Conservation (phyloP, 2,113 vertebrate species). For the Apodemus speciosus region DNA sequence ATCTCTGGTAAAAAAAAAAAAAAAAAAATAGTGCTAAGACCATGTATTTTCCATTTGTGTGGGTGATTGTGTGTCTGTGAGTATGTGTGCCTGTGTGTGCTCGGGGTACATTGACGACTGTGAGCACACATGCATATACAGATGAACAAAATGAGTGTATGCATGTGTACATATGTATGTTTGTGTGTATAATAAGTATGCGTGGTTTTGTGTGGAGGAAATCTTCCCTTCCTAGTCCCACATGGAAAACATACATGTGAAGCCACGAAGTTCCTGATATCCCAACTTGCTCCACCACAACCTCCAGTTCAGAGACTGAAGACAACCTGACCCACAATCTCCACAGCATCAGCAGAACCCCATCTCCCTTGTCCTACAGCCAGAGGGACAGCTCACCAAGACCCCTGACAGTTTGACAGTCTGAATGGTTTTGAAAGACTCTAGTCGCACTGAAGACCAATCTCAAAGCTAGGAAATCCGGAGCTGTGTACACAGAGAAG, state of each 20-base stretch:
- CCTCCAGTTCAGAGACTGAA: not conserved
- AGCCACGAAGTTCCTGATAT: not conserved
- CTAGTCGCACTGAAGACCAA: not conserved
- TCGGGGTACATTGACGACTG: not conserved
- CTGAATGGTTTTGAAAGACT: no score
- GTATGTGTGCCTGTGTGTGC: no score
- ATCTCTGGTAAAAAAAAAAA: not conserved
- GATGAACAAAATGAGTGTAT: rapidly evolving
- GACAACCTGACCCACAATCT: not conserved
- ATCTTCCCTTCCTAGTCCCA: not conserved
- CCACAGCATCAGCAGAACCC: not conserved
- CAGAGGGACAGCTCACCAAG: rapidly evolving
- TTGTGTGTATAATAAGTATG: not conserved
- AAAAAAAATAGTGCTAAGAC: not conserved
- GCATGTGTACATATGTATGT: not conserved
- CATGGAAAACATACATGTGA: rapidly evolving
- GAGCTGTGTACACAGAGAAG: rapidly evolving
- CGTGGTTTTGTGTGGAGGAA: not conserved
- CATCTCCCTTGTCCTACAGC: not conserved
- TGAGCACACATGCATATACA: no score
- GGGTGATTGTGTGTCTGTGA: not conserved
- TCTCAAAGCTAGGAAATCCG: not conserved
- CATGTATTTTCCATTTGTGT: not conserved
- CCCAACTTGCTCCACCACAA: rapidly evolving
- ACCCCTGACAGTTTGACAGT: not conserved